These are phyloP conservation scores for Hoplodrina blanda DNA, from an alignment of 2,888 invertebrate species.

Conservation along the genomic window DNA sequence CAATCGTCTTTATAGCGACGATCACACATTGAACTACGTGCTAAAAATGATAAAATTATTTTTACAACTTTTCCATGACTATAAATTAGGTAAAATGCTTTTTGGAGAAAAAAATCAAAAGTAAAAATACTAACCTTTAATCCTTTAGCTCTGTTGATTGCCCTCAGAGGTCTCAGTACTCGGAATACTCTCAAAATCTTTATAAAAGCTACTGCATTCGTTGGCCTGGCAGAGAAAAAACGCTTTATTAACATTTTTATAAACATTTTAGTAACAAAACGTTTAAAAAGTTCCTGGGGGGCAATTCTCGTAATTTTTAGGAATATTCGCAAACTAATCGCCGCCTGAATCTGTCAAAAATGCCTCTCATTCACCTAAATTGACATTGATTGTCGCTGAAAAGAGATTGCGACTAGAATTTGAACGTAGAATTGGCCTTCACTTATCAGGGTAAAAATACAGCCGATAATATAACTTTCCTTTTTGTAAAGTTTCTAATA, in stretches of 20 bases:
- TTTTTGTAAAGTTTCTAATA: too few relatives aligned
- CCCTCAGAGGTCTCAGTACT: constrained; percentile 98
- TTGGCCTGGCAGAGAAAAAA: constrained; percentile 87
- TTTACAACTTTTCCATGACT: constrained; percentile 30
- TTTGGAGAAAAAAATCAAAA: not conserved
- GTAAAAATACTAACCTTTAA: constrained; percentile 95
- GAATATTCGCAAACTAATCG: too few relatives aligned
- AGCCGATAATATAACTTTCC: too few relatives aligned
- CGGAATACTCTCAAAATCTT: constrained; percentile 99
- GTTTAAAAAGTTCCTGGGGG: too few relatives aligned
- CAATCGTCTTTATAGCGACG: constrained; percentile 99
- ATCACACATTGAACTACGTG: constrained; percentile 99
- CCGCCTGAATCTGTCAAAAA: too few relatives aligned
- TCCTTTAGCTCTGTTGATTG: constrained; percentile 99
- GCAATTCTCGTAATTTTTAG: too few relatives aligned
- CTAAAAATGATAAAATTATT: constrained; percentile 90
- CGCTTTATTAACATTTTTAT: not conserved
- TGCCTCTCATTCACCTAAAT: too few relatives aligned
- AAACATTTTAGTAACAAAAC: not conserved
- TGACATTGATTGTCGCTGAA: too few relatives aligned
- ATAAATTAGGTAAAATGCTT: constrained; percentile 5
- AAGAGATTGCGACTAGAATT: too few relatives aligned
- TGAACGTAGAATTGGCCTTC: too few relatives aligned
- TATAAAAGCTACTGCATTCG: constrained; percentile 96
- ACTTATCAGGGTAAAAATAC: too few relatives aligned